These are phyloP conservation scores for Plebejus anna DNA, from an alignment of 2,888 invertebrate species.

Conservation along the genomic window DNA sequence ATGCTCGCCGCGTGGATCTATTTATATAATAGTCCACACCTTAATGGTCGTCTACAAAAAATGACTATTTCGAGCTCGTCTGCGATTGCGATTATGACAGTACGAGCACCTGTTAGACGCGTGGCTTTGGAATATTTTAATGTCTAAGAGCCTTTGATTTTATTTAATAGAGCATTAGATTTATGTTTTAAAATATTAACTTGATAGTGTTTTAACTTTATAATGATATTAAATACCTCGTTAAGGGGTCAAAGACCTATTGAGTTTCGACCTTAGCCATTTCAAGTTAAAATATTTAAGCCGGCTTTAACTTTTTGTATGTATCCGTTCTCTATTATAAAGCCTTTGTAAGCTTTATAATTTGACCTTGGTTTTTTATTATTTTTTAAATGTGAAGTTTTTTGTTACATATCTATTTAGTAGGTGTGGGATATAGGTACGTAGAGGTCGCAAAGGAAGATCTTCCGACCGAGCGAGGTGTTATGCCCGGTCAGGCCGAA, in stretches of 20 bases:
- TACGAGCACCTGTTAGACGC: not conserved
- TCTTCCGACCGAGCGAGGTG: too few species aligned
- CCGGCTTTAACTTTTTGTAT: constrained; percentile 9
- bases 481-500: too few species aligned
- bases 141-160: not conserved
- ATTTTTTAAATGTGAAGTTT: not conserved
- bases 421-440: too few species aligned
- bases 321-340: not conserved
- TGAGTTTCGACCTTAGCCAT: constrained; percentile 16
- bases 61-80: not conserved
- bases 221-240: not conserved
- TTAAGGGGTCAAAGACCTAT: constrained; percentile 23
- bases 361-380: constrained; percentile 5
- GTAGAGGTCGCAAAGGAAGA: too few species aligned
- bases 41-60: constrained; percentile 23
- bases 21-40: constrained; percentile 36
- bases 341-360: not conserved
- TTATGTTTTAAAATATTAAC: not conserved
- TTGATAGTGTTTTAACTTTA: constrained; percentile 7
- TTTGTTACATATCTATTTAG: too few species aligned
- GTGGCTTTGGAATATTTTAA: not conserved
- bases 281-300: constrained; percentile 15
- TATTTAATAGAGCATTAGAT: not conserved
- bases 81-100: constrained; percentile 21
- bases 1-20: constrained; percentile 48